These are phyloP conservation scores for Ophion ellenae DNA, from an alignment of 2,888 invertebrate genomes.

Conservation along the genomic window DNA sequence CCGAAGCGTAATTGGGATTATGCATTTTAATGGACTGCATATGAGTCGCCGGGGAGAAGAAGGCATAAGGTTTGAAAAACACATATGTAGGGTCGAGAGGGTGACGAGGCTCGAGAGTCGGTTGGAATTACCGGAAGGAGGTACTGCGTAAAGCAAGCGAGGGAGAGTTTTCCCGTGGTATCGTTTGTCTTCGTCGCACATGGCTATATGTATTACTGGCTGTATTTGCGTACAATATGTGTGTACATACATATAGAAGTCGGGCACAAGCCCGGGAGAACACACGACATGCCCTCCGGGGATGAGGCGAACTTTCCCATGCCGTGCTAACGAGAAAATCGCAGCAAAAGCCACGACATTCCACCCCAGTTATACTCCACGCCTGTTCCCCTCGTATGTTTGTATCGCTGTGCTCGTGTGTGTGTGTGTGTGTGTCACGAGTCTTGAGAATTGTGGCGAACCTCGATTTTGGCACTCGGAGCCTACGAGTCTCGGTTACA, in stretches of 20 bases:
- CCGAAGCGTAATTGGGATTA: not conserved
- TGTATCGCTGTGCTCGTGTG: no score
- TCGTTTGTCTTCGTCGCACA: slow-evolving; percentile 6
- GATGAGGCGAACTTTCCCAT: slow-evolving; percentile 66
- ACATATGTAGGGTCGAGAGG: not conserved
- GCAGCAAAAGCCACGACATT: slow-evolving; percentile 46
- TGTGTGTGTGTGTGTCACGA: no score
- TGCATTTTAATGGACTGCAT: not conserved
- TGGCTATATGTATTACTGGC: no score
- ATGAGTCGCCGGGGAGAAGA: not conserved
- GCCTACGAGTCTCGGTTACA: no score
- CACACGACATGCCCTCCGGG: slow-evolving; percentile 32
- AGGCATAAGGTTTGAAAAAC: not conserved
- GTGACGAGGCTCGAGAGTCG: slow-evolving; percentile 14
- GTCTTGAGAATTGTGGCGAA: no score
- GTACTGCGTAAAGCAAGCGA: not conserved
- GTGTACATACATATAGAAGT: slow-evolving; percentile 21
- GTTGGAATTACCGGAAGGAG: slow-evolving; percentile 11
- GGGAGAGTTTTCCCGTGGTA: slow-evolving; percentile 39
- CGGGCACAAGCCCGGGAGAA: slow-evolving; percentile 43
- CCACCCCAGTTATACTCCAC: not conserved
- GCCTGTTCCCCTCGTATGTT: no score
- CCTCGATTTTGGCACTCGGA: no score
- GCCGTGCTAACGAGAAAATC: slow-evolving; percentile 74
- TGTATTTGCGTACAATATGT: no score